Evolutionary conservation across 2,113 vertebrate genomes (phyloP), one percentile per base, ranked within the genome.

Genomic region (Zosterops japonicus): DNA sequence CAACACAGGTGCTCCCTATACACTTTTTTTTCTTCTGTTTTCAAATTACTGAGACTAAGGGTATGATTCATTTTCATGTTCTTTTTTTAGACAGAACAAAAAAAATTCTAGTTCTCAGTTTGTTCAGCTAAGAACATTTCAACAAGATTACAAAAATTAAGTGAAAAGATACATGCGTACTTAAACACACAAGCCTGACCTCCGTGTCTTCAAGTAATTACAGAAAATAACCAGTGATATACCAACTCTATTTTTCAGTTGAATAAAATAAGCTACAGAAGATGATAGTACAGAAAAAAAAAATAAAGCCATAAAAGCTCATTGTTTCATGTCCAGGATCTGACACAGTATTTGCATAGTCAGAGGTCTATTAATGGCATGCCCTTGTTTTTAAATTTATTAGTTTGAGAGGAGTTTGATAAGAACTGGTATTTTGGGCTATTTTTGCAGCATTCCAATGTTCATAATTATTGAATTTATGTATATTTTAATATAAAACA

Each of bases 181-280:
- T 33, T 79, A 79, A 72, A 55, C 10, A 82, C 14, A 83, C 5
- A 70, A 80, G 10, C 42, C 6, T 71, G 75, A 88, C 28, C 35
- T 68, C 42, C 0, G 19, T 55, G 18, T 44, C 81, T 81, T 85
- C 53, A 75, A 64, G 22, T 44, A 57, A 64, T 75, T 88, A 19
- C 35, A 90, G 65, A 82, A 87, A 72, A 91, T 55, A 78, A 87
- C 46, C 56, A 72, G 22, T 27, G n/a, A 78, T 44, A 27, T 28
- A 46, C 4, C 42, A 36, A 69, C 22, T 65, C 23, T 56, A 8
- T 76, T 94, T 86, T 63, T 80, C 76, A 69, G 31, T 72, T 83
- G 42, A 80, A 79, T 69, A 84, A 88, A 93, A 88, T 69, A 77
- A 83, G 14, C 29, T 68, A 33, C 24, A 60, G 4, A 31, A 7